A percentile compares a stretch with the other conserved stretches of the same genome.
These are phyloP conservation scores for Unio delphinus DNA, from an alignment of 2,888 invertebrate species.

Conservation along the genomic window DNA sequence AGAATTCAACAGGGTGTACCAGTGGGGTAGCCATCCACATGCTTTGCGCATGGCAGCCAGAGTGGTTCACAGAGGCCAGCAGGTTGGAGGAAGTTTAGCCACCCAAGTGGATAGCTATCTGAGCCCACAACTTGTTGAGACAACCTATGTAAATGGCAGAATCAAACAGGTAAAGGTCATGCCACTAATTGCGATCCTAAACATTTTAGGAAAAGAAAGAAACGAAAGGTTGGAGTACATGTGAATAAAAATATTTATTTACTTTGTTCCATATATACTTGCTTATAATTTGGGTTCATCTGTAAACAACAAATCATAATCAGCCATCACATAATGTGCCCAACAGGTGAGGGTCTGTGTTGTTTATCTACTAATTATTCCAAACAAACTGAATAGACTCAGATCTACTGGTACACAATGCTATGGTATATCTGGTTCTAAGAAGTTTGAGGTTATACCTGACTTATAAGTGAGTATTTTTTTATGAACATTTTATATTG, in stretches of 20 bases:
- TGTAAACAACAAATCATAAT: too few species aligned
- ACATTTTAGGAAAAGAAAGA: background rate
- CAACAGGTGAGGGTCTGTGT: too few species aligned
- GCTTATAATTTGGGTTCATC: too few species aligned
- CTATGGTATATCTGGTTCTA: too few species aligned
- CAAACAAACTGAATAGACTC: too few species aligned
- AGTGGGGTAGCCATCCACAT: conserved; percentile 86
- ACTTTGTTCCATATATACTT: too few species aligned
- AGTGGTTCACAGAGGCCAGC: conserved; percentile 76
- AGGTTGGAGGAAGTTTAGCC: conserved; percentile 29
- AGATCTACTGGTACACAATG: too few species aligned
- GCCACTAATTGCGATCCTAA: background rate
- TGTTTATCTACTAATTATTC: too few species aligned
- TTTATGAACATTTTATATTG: too few species aligned
- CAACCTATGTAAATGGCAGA: conserved; percentile 51
- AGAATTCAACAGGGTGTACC: conserved; percentile 78
- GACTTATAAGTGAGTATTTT: too few species aligned
- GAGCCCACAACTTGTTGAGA: conserved; percentile 57
- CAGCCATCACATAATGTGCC: too few species aligned
- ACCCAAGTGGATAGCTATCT: conserved; percentile 57
- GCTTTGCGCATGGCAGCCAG: conserved; percentile 80
- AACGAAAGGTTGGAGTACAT: background rate
- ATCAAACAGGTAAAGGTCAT: conserved; percentile 47
- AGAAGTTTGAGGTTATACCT: too few species aligned
- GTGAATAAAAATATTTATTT: background rate